Evolutionary conservation across 2,113 vertebrate species (phyloP), one percentile per base, ranked within the genome.

Genomic region (Zosterops japonicus): DNA sequence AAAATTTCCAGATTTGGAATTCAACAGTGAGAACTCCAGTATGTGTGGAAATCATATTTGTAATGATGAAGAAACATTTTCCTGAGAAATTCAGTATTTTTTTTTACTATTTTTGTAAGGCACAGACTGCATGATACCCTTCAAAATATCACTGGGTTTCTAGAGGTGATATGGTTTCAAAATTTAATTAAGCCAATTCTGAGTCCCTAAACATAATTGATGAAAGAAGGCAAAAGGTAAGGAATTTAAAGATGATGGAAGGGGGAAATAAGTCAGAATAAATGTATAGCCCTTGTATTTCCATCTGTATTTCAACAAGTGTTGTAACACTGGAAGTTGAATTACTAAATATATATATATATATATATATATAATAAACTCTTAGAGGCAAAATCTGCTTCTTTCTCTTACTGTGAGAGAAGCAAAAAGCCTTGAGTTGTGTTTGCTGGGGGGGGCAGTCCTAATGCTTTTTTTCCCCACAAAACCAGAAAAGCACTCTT

Each of bases 331-430:
- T n/a, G 8, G 8, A 87, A 78, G 7, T 33, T 55, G 21, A 85
- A 22, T 59, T 53, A 33, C 15, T 35, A 24, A 53, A 68, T 39
- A 39, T 39, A 39, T 11, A 39, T 39, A 39, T 39, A 39, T 11
- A 39, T 39, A 39, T 39, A 39, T 12, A 39, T 39, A 12, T 39
- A 39, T 5, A 39, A 39, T 39, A 39, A 85, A 75, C 25, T 85
- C 83, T 17, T 50, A 86, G 96, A 90, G 76, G 67, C 42, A 95
- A 97, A 96, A 93, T 85, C 52, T 75, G 4, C 44, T 94, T 94
- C 89, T 90, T 94, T 87, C 71, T 41, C 11, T 61, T 78, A 70
- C 18, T 60, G 19, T 64, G 33, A 65, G 41, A 87, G 80, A 11
- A 72, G 41, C 15, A 14, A 89, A 96, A 97, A 86, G 20, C 1